Conservation (phyloP, 2,888 invertebrate genomes). For the Eugnorisma glareosa region DNA sequence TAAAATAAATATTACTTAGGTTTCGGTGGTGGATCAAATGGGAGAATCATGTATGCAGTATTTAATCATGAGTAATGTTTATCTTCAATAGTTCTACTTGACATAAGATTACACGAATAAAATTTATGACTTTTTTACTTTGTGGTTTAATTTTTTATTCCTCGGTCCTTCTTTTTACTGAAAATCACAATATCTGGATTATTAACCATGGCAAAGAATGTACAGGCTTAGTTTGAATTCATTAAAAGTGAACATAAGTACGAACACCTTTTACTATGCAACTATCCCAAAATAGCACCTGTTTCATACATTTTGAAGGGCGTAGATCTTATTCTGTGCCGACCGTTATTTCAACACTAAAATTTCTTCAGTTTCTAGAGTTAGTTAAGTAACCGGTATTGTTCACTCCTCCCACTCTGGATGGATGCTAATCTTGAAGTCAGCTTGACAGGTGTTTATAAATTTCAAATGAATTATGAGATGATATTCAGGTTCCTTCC, state of each 20-base stretch:
- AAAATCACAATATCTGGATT: not conserved
- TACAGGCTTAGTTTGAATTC: not conserved
- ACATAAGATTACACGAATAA: constrained; percentile 78
- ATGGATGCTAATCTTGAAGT: not conserved
- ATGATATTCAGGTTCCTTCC: not conserved
- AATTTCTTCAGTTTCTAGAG: not conserved
- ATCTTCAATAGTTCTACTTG: constrained; percentile 75
- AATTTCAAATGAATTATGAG: not conserved
- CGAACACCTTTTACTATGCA: not conserved
- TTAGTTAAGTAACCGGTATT: not conserved
- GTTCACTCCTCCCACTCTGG: not conserved
- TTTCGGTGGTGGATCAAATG: constrained; percentile 86
- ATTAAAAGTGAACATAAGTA: not conserved
- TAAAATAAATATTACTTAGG: constrained; percentile 83
- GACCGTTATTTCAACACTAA: not conserved
- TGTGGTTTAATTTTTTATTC: constrained; percentile 75
- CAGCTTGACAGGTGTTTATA: not conserved
- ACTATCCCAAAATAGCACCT: not conserved
- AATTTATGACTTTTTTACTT: constrained; percentile 78
- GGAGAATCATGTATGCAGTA: constrained; percentile 81
- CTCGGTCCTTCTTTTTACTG: not conserved
- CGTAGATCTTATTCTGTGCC: not conserved
- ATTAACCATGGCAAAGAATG: too few relatives aligned
- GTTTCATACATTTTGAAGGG: not conserved
- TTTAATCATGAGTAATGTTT: constrained; percentile 84